These are phyloP conservation scores for Caenorhabditis uteleia DNA, from an alignment of 2,888 invertebrate species.

Conservation along the genomic window DNA sequence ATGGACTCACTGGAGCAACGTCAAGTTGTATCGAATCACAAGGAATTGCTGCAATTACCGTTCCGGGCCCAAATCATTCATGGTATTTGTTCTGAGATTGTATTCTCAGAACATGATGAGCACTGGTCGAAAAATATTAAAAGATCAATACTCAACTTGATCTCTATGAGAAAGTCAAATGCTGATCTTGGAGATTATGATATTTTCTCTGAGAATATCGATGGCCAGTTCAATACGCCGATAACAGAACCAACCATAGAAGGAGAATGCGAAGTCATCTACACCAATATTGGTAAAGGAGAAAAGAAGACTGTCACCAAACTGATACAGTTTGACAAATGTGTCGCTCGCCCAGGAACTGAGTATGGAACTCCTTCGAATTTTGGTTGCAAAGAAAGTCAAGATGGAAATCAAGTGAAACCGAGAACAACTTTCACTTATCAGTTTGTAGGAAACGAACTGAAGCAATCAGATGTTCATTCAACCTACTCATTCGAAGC, in stretches of 20 bases:
- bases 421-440: conserved; percentile 43
- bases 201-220: too few species aligned
- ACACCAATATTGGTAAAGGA: conserved; percentile 32
- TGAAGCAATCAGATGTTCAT: conserved; percentile 32
- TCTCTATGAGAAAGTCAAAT: too few species aligned
- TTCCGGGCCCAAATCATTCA: conserved; percentile 40
- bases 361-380: conserved; percentile 39
- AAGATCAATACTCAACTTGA: conserved; percentile 61
- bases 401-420: conserved; percentile 22
- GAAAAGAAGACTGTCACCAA: conserved; percentile 38
- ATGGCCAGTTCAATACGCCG: too few species aligned
- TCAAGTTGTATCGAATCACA: conserved; percentile 33
- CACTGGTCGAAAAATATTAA: conserved; percentile 67
- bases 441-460: conserved; percentile 28
- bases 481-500: conserved; percentile 37
- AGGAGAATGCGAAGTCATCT: too few species aligned
- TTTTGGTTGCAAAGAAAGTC: conserved; percentile 39
- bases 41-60: conserved; percentile 43
- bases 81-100: conserved; percentile 49
- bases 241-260: too few species aligned
- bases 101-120: conserved; percentile 51
- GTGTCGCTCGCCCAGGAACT: conserved; percentile 64
- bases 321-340: conserved; percentile 71
- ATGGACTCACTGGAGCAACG: conserved; percentile 45
- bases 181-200: too few species aligned